phyloP scores from a whole-genome alignment of 2,888 invertebrate species.

The Drosophila tanythrix region DNA sequence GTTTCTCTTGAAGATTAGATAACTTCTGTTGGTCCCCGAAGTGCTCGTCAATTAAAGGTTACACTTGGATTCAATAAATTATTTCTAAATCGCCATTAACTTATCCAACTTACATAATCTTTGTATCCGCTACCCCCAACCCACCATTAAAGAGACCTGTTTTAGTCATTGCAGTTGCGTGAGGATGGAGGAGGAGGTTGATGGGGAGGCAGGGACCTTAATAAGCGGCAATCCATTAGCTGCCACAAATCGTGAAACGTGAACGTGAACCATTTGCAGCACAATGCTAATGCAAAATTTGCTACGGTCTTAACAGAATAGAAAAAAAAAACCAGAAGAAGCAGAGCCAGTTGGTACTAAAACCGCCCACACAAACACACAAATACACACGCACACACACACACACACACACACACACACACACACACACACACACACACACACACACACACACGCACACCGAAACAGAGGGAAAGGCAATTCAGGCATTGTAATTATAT shows the following conservation, averaged over 20 bases:
- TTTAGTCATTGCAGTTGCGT: conserved; percentile 16
- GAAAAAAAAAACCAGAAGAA: conserved; percentile 12
- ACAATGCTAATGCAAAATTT: conserved; percentile 63
- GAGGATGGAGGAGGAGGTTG: background rate
- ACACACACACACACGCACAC: background rate
- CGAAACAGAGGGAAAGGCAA: conserved; percentile 19
- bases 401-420: background rate
- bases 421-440: background rate
- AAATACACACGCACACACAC: background rate
- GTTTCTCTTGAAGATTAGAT: conserved; percentile 1
- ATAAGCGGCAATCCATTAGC: conserved; percentile 76
- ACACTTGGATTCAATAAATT: conserved; percentile 50
- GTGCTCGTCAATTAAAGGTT: conserved; percentile 38
- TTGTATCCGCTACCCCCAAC: conserved; percentile 1
- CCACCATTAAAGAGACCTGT: conserved; percentile 19
- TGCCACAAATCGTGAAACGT: conserved; percentile 64
- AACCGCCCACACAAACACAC: conserved; percentile 33
- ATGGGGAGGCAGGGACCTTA: conserved; percentile 25
- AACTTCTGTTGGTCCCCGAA: conserved; percentile 14
- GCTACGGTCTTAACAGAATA: conserved; percentile 25
- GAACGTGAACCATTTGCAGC: conserved; percentile 48
- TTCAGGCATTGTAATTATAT: conserved; percentile 76
- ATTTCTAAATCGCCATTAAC: conserved; percentile 43
- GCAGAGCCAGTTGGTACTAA: conserved; percentile 38
- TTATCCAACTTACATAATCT: conserved; percentile 33